Conservation (phyloP, 30 jellyfish, hydroid and myxozoan species). For the Aurelia aurita complex sp. Pacific region DNA sequence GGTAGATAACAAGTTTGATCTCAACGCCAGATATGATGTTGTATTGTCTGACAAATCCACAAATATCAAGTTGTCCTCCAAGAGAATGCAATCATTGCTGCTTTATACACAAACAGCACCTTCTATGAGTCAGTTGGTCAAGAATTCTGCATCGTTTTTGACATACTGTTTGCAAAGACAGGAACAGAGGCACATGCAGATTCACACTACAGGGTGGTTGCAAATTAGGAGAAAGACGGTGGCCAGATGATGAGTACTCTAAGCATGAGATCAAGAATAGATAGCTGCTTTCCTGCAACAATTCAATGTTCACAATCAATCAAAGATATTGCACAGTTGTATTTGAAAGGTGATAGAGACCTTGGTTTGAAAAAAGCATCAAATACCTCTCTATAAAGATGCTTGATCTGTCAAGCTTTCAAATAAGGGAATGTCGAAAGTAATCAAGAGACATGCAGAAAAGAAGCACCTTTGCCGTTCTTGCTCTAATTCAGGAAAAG, state of each 20-base stretch:
- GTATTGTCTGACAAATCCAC: neutral
- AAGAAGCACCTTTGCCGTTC: neutral
- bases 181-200: slow-evolving; percentile 48
- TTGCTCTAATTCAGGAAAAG: no score
- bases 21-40: neutral
- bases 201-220: slow-evolving; percentile 10
- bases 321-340: no score
- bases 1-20: neutral
- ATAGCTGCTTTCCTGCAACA: slow-evolving; percentile 21
- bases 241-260: slow-evolving; percentile 8
- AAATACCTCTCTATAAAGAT: slow-evolving; percentile 11
- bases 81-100: neutral
- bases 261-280: slow-evolving; percentile 18
- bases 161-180: slow-evolving; percentile 25
- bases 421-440: slow-evolving; percentile 10
- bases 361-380: neutral
- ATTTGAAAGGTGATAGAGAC: neutral
- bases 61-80: neutral
- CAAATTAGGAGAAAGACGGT: slow-evolving; percentile 14
- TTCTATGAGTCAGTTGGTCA: slow-evolving; percentile 22
- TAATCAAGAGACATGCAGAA: slow-evolving; percentile 5
- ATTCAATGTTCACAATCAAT: slow-evolving; percentile 13
- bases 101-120: slow-evolving; percentile 12
- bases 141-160: slow-evolving; percentile 30
- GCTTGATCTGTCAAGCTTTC: slow-evolving; percentile 3